These are phyloP conservation scores for Drosophila erecta DNA, from an alignment of 1,140 invertebrate species.

Conservation along the genomic window DNA sequence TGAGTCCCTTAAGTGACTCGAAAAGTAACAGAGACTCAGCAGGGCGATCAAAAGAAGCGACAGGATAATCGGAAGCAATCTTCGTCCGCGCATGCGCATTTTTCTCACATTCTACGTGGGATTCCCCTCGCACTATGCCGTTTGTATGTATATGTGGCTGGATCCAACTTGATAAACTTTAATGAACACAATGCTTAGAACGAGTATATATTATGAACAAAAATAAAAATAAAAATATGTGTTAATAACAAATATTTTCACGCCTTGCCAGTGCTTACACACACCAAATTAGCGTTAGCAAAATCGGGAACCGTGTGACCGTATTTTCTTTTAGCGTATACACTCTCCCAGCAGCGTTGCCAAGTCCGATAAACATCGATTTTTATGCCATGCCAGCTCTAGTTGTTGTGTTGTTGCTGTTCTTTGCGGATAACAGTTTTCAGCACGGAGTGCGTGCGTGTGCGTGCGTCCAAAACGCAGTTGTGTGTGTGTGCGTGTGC, in stretches of 20 bases:
- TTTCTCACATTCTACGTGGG: slow-evolving; percentile 53
- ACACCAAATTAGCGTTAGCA: neutral
- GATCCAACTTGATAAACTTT: too few relatives aligned
- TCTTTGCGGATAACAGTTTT: slow-evolving; percentile 1
- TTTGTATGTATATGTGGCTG: neutral
- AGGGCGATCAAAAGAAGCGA: slow-evolving; percentile 61
- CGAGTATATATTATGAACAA: neutral
- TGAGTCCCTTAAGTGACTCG: slow-evolving; percentile 38
- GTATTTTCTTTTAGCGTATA: neutral
- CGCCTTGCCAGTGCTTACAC: slow-evolving; percentile 2
- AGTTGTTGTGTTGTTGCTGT: slow-evolving; percentile 5
- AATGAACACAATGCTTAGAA: neutral
- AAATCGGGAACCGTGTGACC: neutral
- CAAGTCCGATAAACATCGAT: neutral
- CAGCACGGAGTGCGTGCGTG: slow-evolving; percentile 7
- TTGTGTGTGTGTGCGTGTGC: slow-evolving; percentile 7
- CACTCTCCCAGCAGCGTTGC: neutral
- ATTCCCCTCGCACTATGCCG: slow-evolving; percentile 21
- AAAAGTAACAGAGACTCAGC: slow-evolving; percentile 64
- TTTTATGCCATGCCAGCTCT: neutral
- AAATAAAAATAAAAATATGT: slow-evolving; percentile 20
- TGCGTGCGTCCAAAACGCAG: slow-evolving; percentile 5
- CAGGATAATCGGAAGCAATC: slow-evolving; percentile 68
- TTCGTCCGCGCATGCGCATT: slow-evolving; percentile 77
- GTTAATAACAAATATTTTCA: slow-evolving; percentile 17